A percentile compares a stretch with the other conserved stretches of the same genome.
phyloP scores from a whole-genome alignment of 2,113 vertebrate species.

The Sapajus apella region DNA sequence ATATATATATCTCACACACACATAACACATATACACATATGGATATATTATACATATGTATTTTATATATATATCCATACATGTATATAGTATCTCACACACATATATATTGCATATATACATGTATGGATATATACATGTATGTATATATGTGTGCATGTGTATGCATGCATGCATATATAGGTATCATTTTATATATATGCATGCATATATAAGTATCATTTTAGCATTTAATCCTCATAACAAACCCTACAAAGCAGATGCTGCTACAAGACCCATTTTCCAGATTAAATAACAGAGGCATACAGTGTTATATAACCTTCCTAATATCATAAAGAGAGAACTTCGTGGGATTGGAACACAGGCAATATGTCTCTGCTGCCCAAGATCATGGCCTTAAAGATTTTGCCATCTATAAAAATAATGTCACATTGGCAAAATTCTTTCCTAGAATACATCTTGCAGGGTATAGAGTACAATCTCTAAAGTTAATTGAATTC shows the following conservation, averaged over 20 bases:
- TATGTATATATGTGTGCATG: neutral
- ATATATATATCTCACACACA: neutral
- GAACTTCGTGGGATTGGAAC: neutral
- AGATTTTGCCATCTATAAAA: conserved; percentile 18
- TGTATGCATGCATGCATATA: neutral
- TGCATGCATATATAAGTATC: neutral
- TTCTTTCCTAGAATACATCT: conserved; percentile 41
- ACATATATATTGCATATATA: neutral
- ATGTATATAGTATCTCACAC: neutral
- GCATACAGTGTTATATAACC: neutral
- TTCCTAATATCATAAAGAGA: conserved; percentile 3
- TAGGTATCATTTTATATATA: neutral
- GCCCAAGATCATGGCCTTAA: neutral
- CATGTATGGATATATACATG: neutral
- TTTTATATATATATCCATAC: too few species aligned
- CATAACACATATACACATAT: too few species aligned
- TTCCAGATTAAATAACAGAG: conserved; percentile 5
- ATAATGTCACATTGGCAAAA: neutral
- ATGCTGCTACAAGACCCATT: neutral
- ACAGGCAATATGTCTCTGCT: neutral
- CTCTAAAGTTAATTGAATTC: conserved; percentile 8
- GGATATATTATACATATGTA: too few species aligned
- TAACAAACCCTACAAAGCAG: conserved; percentile 16
- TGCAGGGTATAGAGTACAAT: neutral
- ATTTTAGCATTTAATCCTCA: neutral